Evolutionary conservation across 2,888 invertebrate genomes (phyloP).

Genomic region (Clepsis dumicolana): DNA sequence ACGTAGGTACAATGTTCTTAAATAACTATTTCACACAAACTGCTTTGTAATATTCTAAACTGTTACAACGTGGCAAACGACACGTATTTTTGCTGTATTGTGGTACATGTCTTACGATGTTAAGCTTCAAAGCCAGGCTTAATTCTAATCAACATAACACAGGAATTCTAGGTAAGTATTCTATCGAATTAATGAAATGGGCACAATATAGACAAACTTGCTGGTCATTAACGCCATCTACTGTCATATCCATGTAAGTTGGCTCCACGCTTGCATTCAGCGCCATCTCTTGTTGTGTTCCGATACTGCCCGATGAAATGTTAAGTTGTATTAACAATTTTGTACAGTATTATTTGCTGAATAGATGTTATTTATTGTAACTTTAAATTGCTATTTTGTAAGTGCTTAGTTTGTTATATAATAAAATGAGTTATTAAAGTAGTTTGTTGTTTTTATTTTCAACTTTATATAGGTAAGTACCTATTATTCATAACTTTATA

Average conservation of each 20-base stretch:
- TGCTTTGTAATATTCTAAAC: neutral
- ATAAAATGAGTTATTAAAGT: constrained; percentile 41
- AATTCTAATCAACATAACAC: neutral
- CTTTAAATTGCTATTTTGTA: constrained; percentile 73
- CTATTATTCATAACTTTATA: no score
- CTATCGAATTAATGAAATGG: neutral
- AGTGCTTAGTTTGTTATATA: constrained; percentile 82
- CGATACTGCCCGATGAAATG: constrained; percentile 48
- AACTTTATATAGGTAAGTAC: no score
- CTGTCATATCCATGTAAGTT: neutral
- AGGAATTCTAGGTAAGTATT: neutral
- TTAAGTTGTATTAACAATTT: constrained; percentile 82
- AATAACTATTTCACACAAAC: no score
- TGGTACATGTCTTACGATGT: neutral
- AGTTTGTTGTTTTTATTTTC: constrained; percentile 10
- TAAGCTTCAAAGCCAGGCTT: neutral
- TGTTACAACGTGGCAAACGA: neutral
- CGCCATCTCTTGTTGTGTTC: constrained; percentile 20
- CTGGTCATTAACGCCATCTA: constrained; percentile 15
- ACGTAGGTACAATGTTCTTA: no score
- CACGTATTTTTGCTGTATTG: neutral
- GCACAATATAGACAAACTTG: neutral
- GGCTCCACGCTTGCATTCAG: constrained; percentile 8
- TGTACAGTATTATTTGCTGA: constrained; percentile 86
- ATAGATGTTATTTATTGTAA: constrained; percentile 83